Base-by-base conservation (phyloP, 2,797 vertebrate genomes). In the Xenopus petersii region DNA sequence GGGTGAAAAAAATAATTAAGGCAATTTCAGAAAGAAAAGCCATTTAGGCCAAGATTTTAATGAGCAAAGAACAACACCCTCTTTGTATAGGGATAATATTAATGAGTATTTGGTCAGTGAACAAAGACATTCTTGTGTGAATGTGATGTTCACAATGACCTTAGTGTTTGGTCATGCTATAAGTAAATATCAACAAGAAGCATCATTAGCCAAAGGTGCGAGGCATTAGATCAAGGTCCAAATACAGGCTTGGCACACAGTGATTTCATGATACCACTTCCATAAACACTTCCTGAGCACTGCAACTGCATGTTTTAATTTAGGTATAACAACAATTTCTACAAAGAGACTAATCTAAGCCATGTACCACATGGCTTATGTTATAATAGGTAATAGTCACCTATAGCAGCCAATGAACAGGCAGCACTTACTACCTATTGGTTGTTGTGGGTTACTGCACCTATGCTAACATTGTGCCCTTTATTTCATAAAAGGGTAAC, bases 71-170 rank as follows among this genome's bases (percentile, higher is more conserved):
- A 73, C 64, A 77, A 73, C 59, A 49, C 68, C 65, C 60, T 73
- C 64, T 77, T 64, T 77, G 70, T 64, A 48, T 68, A 24, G 49
- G 48, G 21, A 47, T 77, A 72, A 68, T 63, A 58, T 56, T 77
- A 72, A 77, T 55, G 59, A 77, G 64, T 33, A 11, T 48, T 77
- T 17, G 64, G 64, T 72, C 69, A 77, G 47, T 10, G 49, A 77
- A 77, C 75, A 77, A 77, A 72, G 49, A 61, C 58, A 36, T 77
- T 59, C 56, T 67, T 77, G 63, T 72, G 10, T 67, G 71, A 68
- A 67, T 47, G 21, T 60, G 24, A 63, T 67, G 75, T 72, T 72
- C 58, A 56, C 61, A 36, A 56, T 72, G 75, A 77, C 75, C 75
- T 67, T 58, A 48, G 47, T 55, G 36, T 72, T 56, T 62, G 63